Conservation (phyloP, 92 coral and sea anemone species). For the Phenganax stokvisi region DNA sequence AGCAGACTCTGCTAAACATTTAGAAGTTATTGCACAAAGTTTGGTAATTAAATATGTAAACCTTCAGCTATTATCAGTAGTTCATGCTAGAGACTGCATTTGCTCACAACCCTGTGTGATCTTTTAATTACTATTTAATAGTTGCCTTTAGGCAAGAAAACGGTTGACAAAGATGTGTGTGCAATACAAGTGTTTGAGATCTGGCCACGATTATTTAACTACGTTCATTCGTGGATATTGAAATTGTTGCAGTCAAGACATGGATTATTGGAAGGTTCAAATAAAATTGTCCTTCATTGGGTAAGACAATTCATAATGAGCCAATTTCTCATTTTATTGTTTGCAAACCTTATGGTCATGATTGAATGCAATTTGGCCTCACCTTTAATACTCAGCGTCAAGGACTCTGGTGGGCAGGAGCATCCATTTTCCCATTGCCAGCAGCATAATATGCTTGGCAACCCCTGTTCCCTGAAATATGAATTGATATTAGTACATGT, state of each 20-base stretch:
- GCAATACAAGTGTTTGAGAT: slow-evolving; percentile 9
- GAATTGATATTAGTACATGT: neutral
- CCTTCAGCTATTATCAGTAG: neutral
- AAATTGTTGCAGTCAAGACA: slow-evolving; percentile 24
- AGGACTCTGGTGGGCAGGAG: slow-evolving; percentile 9
- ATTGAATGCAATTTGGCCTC: no score
- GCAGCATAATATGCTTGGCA: neutral
- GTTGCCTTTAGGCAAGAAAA: neutral
- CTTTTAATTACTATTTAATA: neutral
- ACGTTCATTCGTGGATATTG: slow-evolving; percentile 66
- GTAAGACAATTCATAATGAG: no score
- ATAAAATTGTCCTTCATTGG: neutral
- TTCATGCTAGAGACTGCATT: neutral
- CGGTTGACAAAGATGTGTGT: slow-evolving; percentile 1
- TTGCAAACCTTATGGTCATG: neutral
- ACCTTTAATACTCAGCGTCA: neutral
- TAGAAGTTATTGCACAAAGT: slow-evolving; percentile 6
- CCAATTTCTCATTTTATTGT: neutral
- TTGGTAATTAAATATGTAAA: slow-evolving; percentile 2
- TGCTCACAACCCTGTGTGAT: neutral
- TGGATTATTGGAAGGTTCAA: slow-evolving; percentile 1
- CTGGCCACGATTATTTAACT: slow-evolving; percentile 66
- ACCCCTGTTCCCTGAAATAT: neutral
- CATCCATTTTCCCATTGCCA: neutral
- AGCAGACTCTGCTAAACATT: neutral